These are phyloP conservation scores for Crocuta crocuta DNA, from an alignment of 2,113 vertebrate species.

Conservation along the genomic window DNA sequence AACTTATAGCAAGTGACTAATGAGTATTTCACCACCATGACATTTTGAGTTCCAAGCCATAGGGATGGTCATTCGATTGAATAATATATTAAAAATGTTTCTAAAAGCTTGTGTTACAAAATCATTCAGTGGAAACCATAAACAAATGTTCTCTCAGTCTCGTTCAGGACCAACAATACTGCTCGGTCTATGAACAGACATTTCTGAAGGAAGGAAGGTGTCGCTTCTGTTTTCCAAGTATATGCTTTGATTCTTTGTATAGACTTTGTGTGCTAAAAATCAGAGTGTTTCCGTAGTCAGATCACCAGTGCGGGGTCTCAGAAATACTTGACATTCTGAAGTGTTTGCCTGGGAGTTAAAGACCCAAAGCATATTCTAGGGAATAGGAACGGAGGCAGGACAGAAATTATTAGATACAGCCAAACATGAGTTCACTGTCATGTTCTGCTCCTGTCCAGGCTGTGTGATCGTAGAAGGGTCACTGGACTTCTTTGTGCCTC, in stretches of 20 bases:
- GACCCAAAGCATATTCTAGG: not conserved
- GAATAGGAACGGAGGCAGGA: not conserved
- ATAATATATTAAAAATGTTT: slow-evolving; percentile 58
- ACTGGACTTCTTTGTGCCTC: not conserved
- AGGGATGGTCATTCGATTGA: slow-evolving; percentile 56
- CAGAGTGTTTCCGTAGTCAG: not conserved
- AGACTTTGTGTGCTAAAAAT: slow-evolving; percentile 12
- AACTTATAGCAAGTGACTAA: slow-evolving; percentile 77
- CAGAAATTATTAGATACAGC: not conserved
- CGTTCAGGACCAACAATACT: not conserved
- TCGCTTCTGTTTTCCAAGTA: not conserved
- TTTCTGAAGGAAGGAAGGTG: slow-evolving; percentile 2
- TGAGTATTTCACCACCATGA: slow-evolving; percentile 58
- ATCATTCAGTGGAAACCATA: slow-evolving; percentile 25
- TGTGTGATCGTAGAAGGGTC: not conserved
- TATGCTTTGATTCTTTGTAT: not conserved
- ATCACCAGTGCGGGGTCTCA: not conserved
- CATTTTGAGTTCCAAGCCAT: slow-evolving; percentile 57
- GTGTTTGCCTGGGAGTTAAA: not conserved
- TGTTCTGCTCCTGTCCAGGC: not conserved
- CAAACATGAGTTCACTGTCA: not conserved
- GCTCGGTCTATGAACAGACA: not conserved
- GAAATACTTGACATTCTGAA: not conserved
- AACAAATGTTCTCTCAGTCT: not conserved
- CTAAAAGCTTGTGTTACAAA: slow-evolving; percentile 40